Conservation (phyloP, 1,140 invertebrate genomes). For the Homalodisca vitripennis region DNA sequence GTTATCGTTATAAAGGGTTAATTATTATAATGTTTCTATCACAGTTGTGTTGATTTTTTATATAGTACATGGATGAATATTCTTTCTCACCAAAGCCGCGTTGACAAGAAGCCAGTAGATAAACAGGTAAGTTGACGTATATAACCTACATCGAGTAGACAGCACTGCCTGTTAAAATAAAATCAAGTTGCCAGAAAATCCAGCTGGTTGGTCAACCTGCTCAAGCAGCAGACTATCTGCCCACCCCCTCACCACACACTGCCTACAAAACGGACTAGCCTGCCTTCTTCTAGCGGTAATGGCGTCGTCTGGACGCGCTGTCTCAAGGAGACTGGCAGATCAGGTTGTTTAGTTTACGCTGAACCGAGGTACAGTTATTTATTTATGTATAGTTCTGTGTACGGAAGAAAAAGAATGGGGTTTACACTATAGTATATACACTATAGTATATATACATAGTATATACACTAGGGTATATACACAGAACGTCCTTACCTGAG, state of each 20-base stretch:
- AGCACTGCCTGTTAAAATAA: not conserved
- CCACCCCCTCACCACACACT: too few relatives aligned
- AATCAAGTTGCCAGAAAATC: not conserved
- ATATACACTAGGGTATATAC: not conserved
- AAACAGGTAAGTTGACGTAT: not conserved
- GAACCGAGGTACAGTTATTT: not conserved
- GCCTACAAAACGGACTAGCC: not conserved
- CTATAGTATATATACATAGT: too few relatives aligned
- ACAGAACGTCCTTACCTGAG: constrained; percentile 16
- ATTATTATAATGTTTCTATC: too few relatives aligned
- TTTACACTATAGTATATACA: too few relatives aligned
- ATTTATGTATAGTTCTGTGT: not conserved
- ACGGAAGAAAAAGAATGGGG: too few relatives aligned
- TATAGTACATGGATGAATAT: too few relatives aligned
- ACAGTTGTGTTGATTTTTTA: too few relatives aligned
- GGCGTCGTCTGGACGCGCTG: not conserved
- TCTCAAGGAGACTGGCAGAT: not conserved
- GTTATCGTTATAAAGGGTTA: too few relatives aligned
- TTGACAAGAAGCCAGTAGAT: not conserved
- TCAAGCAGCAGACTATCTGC: not conserved
- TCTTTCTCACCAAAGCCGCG: too few relatives aligned
- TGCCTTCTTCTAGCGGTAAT: not conserved
- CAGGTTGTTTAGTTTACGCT: not conserved
- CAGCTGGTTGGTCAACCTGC: not conserved
- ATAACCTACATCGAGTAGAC: not conserved